These are phyloP conservation scores for Alethe diademata DNA, from an alignment of 2,113 vertebrate species.

Conservation along the genomic window DNA sequence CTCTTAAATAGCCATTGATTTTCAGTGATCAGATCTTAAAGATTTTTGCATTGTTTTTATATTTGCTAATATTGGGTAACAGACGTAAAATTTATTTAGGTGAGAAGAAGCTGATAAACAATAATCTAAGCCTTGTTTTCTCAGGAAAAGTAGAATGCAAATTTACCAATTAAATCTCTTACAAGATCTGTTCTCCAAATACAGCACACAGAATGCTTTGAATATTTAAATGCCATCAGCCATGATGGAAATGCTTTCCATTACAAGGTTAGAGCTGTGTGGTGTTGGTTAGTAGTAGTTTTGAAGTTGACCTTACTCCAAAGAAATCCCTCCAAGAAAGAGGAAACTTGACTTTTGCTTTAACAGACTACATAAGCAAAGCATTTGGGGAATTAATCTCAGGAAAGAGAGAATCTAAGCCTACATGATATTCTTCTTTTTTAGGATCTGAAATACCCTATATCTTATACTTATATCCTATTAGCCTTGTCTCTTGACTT, in stretches of 20 bases:
- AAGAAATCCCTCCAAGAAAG: background rate
- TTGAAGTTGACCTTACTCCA: background rate
- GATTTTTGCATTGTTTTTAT: background rate
- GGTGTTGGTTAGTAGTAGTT: background rate
- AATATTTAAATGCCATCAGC: background rate
- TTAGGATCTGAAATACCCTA: background rate
- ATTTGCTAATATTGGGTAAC: background rate
- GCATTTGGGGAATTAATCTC: background rate
- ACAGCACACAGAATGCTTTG: background rate
- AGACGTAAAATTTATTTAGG: background rate
- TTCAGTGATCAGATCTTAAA: background rate
- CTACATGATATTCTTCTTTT: background rate
- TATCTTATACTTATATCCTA: background rate
- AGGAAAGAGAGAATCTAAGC: background rate
- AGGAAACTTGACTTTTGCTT: background rate
- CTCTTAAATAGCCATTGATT: background rate
- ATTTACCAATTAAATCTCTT: background rate
- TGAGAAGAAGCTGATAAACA: background rate
- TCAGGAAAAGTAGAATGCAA: background rate
- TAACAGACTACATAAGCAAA: background rate
- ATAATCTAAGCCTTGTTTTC: background rate
- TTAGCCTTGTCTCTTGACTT: background rate
- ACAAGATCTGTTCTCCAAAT: background rate
- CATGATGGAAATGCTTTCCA: background rate
- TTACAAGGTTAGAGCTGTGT: background rate